A percentile compares a stretch with the other conserved stretches of the same genome.
phyloP scores from a whole-genome alignment of 2,888 invertebrate species.

The Ophion slaviceki region DNA sequence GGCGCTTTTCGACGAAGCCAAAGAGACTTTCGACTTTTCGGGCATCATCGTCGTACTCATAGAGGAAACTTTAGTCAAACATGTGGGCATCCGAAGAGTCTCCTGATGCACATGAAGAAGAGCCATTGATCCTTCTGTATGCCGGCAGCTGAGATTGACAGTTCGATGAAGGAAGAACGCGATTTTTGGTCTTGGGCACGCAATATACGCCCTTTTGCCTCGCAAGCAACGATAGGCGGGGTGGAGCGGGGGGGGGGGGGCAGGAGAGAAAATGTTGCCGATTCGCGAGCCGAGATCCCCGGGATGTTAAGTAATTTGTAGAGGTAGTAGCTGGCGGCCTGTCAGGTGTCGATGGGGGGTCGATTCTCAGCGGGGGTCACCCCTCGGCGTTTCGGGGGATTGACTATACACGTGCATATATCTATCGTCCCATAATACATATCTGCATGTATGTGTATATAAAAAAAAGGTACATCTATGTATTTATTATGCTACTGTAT shows the following conservation, averaged over 20 bases:
- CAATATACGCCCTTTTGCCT: conserved; percentile 6
- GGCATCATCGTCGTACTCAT: not conserved
- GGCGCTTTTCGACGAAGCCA: conserved; percentile 29
- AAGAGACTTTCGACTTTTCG: conserved; percentile 22
- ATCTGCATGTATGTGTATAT: not conserved
- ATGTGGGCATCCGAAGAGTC: not conserved
- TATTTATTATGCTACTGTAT: conserved; percentile 24
- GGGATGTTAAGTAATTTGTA: conserved; percentile 80
- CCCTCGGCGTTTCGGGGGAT: conserved; percentile 56
- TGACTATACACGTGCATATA: conserved; percentile 13
- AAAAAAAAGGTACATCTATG: conserved; percentile 12
- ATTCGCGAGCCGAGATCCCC: conserved; percentile 56
- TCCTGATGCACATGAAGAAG: not conserved
- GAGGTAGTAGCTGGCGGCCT: conserved; percentile 76
- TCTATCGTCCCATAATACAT: conserved; percentile 13
- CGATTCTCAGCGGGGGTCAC: conserved; percentile 77
- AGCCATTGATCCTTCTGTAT: not conserved
- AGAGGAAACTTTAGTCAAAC: not conserved
- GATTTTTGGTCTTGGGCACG: not conserved
- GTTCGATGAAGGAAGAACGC: not conserved
- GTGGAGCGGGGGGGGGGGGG: not conserved
- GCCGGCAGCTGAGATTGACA: not conserved
- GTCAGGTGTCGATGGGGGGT: conserved; percentile 80
- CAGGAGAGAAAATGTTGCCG: conserved; percentile 40
- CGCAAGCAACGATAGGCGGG: not conserved